Evolutionary conservation across 2,113 vertebrate species (phyloP).

Genomic region (Casuarius casuarius): DNA sequence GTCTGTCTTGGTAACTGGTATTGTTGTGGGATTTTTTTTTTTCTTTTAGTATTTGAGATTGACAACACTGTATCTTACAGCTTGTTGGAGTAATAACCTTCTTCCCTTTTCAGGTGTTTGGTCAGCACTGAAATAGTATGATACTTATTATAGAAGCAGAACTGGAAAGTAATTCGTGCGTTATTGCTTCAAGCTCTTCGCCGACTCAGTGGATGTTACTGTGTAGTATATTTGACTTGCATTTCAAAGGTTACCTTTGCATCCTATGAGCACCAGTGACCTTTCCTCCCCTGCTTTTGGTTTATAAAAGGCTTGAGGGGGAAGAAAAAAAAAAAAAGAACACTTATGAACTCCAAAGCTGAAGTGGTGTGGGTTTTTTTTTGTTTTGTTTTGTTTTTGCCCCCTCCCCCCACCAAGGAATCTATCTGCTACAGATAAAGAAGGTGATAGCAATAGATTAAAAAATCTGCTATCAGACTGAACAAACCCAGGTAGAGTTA

Average conservation of each 20-base stretch:
- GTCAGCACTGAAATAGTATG: background rate
- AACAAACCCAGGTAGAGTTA: background rate
- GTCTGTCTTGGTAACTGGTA: background rate
- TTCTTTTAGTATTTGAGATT: background rate
- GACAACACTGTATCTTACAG: background rate
- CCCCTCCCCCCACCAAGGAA: background rate
- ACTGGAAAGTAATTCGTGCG: background rate
- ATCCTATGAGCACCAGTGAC: background rate
- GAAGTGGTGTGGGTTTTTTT: background rate
- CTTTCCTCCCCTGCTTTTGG: background rate
- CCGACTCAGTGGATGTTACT: background rate
- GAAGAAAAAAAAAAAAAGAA: background rate
- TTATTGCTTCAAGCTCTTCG: background rate
- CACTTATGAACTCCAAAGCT: background rate
- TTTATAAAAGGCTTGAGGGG: background rate
- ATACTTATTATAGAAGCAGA: background rate
- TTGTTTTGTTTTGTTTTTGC: background rate
- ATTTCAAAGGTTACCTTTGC: conserved; percentile 11
- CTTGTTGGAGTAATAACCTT: background rate
- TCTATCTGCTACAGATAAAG: background rate
- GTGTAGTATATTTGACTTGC: background rate
- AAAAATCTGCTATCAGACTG: background rate
- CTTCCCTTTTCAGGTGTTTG: background rate
- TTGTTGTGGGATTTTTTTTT: background rate
- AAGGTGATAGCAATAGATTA: background rate